phyloP scores from a whole-genome alignment of 2,113 vertebrate species.

The Sula dactylatra region DNA sequence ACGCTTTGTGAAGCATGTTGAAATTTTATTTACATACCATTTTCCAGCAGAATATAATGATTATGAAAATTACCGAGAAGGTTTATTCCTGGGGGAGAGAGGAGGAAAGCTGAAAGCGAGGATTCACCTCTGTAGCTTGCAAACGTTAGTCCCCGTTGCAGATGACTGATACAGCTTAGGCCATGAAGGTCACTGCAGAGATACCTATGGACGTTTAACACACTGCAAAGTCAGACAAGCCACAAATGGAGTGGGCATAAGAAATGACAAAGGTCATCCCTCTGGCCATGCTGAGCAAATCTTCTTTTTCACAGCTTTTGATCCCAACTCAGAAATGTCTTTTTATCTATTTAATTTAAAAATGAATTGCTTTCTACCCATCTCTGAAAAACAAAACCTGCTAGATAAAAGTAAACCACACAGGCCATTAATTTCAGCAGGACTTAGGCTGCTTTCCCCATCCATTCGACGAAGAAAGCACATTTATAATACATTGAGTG shows the following conservation, averaged over 20 bases:
- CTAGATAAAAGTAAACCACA: not conserved
- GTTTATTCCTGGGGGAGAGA: not conserved
- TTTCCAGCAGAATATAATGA: not conserved
- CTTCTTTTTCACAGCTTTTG: not conserved
- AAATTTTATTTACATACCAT: not conserved
- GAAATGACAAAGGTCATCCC: not conserved
- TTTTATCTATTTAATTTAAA: not conserved
- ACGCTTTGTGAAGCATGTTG: not conserved
- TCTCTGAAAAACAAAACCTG: slow-evolving; percentile 2
- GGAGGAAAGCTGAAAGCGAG: not conserved
- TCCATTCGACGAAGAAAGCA: not conserved
- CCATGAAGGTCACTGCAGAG: not conserved
- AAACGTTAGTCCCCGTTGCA: not conserved
- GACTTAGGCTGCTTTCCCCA: not conserved
- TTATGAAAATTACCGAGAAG: not conserved
- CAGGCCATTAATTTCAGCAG: not conserved
- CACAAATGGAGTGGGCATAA: not conserved
- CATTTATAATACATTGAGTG: not conserved
- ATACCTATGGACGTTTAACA: not conserved
- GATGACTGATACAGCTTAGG: not conserved
- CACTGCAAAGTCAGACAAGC: not conserved
- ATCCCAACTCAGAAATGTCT: not conserved
- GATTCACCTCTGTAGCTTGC: not conserved
- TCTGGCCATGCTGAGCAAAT: not conserved
- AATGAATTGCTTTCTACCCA: not conserved